Evolutionary conservation across 2,888 invertebrate species (phyloP).

Genomic region (Cylindroiulus punctatus): DNA sequence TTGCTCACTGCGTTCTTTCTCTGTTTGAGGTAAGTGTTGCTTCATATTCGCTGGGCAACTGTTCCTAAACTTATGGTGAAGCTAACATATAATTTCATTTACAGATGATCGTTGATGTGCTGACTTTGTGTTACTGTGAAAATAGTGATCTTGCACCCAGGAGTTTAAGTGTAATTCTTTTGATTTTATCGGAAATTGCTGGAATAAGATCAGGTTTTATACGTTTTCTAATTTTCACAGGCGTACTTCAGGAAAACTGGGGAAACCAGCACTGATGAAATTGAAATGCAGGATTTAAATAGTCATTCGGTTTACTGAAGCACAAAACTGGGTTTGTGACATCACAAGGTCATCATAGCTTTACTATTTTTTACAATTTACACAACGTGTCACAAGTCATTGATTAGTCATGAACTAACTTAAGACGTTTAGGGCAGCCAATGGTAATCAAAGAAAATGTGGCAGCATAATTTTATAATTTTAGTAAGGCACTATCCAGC

Average conservation of each 20-base stretch:
- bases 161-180: slow-evolving; percentile 48
- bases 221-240: background rate
- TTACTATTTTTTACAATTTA: background rate
- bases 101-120: slow-evolving; percentile 92
- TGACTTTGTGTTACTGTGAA: slow-evolving; percentile 93
- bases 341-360: background rate
- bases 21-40: slow-evolving; percentile 82
- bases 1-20: slow-evolving; percentile 91
- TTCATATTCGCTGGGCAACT: background rate
- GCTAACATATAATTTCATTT: slow-evolving; percentile 61
- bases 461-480: too few species aligned
- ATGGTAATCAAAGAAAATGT: background rate
- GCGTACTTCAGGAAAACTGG: background rate
- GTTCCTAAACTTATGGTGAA: background rate
- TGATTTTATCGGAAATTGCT: background rate
- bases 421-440: background rate
- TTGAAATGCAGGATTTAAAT: slow-evolving; percentile 3
- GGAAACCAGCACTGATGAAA: background rate
- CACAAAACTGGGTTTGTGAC: background rate
- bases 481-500: background rate
- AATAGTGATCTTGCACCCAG: slow-evolving; percentile 74
- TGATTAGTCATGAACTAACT: background rate
- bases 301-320: background rate
- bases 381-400: slow-evolving; percentile 23
- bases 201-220: background rate